These are phyloP conservation scores for Drosophila guanche DNA, from an alignment of 1,140 invertebrate species.

Conservation along the genomic window DNA sequence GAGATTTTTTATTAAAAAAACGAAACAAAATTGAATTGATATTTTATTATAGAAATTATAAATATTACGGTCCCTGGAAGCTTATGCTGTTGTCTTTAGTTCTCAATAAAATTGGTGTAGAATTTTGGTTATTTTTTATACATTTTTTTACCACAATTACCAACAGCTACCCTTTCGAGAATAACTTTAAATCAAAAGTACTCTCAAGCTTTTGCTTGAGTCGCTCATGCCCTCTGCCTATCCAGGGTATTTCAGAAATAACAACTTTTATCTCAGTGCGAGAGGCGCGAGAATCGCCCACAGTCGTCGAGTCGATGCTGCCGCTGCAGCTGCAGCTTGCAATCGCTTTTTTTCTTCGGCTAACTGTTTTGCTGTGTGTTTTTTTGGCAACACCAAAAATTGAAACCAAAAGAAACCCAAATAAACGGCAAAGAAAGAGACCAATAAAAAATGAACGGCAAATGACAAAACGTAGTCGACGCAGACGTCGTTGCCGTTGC, in stretches of 20 bases:
- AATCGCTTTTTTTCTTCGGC: slow-evolving; percentile 45
- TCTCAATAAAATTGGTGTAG: too few species aligned
- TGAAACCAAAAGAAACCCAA: slow-evolving; percentile 43
- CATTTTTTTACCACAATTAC: too few species aligned
- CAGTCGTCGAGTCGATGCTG: slow-evolving; percentile 37
- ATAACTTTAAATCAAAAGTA: too few species aligned
- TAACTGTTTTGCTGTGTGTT: slow-evolving; percentile 23
- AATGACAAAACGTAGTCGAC: slow-evolving; percentile 67
- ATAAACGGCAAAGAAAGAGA: slow-evolving; percentile 27
- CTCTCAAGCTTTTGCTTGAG: too few species aligned
- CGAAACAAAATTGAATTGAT: slow-evolving; percentile 17
- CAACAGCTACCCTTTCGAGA: too few species aligned
- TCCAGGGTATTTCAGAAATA: too few species aligned
- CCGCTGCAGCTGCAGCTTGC: slow-evolving; percentile 47
- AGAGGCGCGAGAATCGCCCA: slow-evolving; percentile 53
- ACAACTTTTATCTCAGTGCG: slow-evolving; percentile 47
- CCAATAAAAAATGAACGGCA: slow-evolving; percentile 38
- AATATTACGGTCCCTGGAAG: too few species aligned
- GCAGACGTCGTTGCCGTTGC: slow-evolving; percentile 26
- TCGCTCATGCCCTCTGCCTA: not conserved
- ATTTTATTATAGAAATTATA: too few species aligned
- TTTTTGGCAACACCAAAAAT: slow-evolving; percentile 65
- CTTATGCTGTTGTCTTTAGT: too few species aligned
- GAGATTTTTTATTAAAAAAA: not conserved
- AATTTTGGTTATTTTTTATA: too few species aligned